Evolutionary conservation across 30 jellyfish, hydroid and myxozoan species (phyloP), one percentile per base, ranked within the genome.

Genomic region (Hydractinia symbiolongicarpus): DNA sequence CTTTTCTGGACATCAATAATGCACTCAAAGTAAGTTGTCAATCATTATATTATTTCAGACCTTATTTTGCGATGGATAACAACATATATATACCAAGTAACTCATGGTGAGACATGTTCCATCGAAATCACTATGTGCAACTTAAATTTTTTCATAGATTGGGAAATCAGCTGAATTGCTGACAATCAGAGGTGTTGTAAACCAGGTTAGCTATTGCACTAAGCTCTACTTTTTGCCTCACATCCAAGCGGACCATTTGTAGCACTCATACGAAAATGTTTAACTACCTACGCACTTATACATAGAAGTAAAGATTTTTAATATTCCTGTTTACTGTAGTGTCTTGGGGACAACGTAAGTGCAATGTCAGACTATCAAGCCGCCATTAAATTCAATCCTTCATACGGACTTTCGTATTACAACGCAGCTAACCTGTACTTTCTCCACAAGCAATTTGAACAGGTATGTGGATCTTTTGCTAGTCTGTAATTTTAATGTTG

Each of bases 381-480:
- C 6, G 98, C 98, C 4, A 52, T 84, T 69, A 87, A 81, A 73
- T 53, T 44, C 19, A 93, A 87, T 78, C 98, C 95, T 6, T 60
- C 98, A 15, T 87, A 82, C 71, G 79, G 93, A 30, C 87, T 88
- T 14, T 95, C 96, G 5, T 86, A 87, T 79, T 93, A 78, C 85
- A 93, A 93, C 76, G 96, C 96, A 15, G 98, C 95, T 52, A 93
- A 87, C 70, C 70, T 93, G 44, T 93, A 88, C 73, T 84, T 86
- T 66, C 68, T 77, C 4, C 94, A 93, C 67, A 84, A 91, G 44
- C 98, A 82, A 53, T 93, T 77, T 68, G 81, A 74, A 61, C 96
- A 91, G 96, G 98, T 91, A 77, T 50, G 52, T 51, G 60, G 5
- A 30, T 0, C 44, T 30, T 30, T 30, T 30, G 44, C 44, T 30